A percentile compares a stretch with the other conserved stretches of the same genome.
phyloP scores from a whole-genome alignment of 2,888 invertebrate species.

The Erebia ligea region DNA sequence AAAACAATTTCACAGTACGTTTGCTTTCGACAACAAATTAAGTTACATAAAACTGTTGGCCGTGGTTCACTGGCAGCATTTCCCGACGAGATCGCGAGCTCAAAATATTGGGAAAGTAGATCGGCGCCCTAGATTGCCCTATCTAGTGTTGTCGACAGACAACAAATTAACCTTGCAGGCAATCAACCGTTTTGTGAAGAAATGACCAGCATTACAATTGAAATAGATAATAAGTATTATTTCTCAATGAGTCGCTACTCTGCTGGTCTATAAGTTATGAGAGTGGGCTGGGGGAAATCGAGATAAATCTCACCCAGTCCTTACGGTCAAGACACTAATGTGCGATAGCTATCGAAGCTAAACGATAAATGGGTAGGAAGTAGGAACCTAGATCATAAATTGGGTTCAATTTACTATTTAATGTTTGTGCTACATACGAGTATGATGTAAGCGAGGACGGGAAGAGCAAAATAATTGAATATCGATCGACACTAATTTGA shows the following conservation, averaged over 20 bases:
- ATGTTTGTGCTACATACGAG: background rate
- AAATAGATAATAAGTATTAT: slow-evolving; percentile 62
- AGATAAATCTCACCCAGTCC: slow-evolving; percentile 31
- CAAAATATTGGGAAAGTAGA: slow-evolving; percentile 78
- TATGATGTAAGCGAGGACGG: too few relatives aligned
- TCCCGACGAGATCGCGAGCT: slow-evolving; percentile 74
- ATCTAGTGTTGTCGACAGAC: slow-evolving; percentile 65
- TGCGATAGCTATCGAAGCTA: slow-evolving; percentile 18
- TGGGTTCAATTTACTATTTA: background rate
- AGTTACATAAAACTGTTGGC: slow-evolving; percentile 77
- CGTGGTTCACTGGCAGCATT: slow-evolving; percentile 71
- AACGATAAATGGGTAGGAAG: slow-evolving; percentile 4
- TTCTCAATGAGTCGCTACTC: slow-evolving; percentile 55
- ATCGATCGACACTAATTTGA: too few relatives aligned
- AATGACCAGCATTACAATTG: slow-evolving; percentile 63
- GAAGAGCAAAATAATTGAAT: too few relatives aligned
- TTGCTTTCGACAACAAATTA: slow-evolving; percentile 78
- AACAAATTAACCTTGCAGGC: slow-evolving; percentile 74
- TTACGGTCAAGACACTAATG: slow-evolving; percentile 26
- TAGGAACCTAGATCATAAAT: background rate
- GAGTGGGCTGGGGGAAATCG: slow-evolving; percentile 14
- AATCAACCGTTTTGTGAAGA: slow-evolving; percentile 72
- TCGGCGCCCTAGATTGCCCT: slow-evolving; percentile 75
- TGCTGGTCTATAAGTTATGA: slow-evolving; percentile 31
- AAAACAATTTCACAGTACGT: slow-evolving; percentile 55